phyloP scores from a whole-genome alignment of 2,113 vertebrate species.

The Monopterus albus region DNA sequence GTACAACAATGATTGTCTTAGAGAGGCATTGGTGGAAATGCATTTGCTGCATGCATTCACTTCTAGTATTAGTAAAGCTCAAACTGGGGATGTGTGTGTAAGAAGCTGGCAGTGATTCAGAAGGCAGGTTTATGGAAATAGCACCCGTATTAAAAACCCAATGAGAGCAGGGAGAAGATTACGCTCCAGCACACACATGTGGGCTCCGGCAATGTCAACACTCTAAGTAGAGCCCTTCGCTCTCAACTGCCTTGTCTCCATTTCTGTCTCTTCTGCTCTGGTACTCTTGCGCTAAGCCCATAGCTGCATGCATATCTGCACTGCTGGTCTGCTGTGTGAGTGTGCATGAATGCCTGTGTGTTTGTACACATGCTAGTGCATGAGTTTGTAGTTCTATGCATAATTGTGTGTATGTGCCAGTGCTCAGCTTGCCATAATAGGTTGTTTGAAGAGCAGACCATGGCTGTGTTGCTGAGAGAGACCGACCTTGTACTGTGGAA shows the following conservation, averaged over 20 bases:
- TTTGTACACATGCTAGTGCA: not conserved
- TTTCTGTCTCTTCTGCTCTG: constrained; percentile 42
- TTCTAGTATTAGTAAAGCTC: constrained; percentile 64
- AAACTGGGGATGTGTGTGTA: constrained; percentile 67
- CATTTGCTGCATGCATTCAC: constrained; percentile 70
- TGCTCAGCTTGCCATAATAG: constrained; percentile 42
- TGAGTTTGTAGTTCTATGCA: constrained; percentile 9
- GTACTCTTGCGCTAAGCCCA: constrained; percentile 16
- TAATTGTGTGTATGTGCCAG: constrained; percentile 12
- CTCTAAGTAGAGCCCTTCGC: constrained; percentile 72
- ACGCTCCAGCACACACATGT: constrained; percentile 69
- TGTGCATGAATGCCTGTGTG: constrained; percentile 19
- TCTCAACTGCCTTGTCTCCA: constrained; percentile 60
- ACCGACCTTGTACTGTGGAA: constrained; percentile 60
- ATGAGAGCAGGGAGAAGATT: constrained; percentile 75
- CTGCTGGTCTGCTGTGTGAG: constrained; percentile 27
- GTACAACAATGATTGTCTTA: constrained; percentile 69
- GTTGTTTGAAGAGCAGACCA: constrained; percentile 43
- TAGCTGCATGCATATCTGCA: constrained; percentile 35
- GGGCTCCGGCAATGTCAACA: constrained; percentile 76
- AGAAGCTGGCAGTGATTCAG: constrained; percentile 76
- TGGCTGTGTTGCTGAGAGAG: constrained; percentile 24
- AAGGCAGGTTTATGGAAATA: constrained; percentile 81
- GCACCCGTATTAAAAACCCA: constrained; percentile 77
- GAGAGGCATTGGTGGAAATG: constrained; percentile 58